Percentiles rank a stretch among this genome's conserved stretches.
Evolutionary conservation across 2,888 invertebrate genomes (phyloP).

Genomic region (Petrophora chlorosata): DNA sequence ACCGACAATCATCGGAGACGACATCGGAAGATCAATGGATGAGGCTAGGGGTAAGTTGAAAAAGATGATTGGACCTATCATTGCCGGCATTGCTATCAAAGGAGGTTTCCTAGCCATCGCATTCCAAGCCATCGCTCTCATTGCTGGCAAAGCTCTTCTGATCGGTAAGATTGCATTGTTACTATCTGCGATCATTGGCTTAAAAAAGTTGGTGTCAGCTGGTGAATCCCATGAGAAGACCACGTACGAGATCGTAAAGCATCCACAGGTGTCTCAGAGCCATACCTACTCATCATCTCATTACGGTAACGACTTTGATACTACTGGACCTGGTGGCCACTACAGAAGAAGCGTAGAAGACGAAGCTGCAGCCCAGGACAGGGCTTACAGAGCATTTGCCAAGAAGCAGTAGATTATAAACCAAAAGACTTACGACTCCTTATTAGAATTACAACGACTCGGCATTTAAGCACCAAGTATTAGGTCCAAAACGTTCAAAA

Average conservation of each 20-base stretch:
- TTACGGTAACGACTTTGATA: constrained; percentile 85
- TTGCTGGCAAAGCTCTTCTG: constrained; percentile 91
- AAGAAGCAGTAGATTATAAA: constrained; percentile 59
- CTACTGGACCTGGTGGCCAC: constrained; percentile 83
- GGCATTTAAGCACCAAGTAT: constrained; percentile 45
- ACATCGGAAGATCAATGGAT: constrained; percentile 73
- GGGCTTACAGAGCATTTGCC: constrained; percentile 84
- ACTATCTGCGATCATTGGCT: constrained; percentile 90
- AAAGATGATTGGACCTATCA: constrained; percentile 86
- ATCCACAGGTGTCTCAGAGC: constrained; percentile 91
- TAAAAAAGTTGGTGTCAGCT: constrained; percentile 89
- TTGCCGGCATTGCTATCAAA: constrained; percentile 88
- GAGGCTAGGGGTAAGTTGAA: constrained; percentile 86
- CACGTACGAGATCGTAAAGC: constrained; percentile 93
- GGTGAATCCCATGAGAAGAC: constrained; percentile 89
- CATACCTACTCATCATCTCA: constrained; percentile 89
- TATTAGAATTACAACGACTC: constrained; percentile 65
- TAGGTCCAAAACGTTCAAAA: constrained; percentile 39
- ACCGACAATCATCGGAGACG: constrained; percentile 64
- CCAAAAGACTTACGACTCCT: constrained; percentile 66
- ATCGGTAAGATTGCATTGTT: constrained; percentile 93
- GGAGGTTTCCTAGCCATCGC: constrained; percentile 89
- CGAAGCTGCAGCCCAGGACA: constrained; percentile 85
- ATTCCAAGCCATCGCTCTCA: constrained; percentile 88
- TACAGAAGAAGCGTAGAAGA: constrained; percentile 84